A percentile compares a stretch with the other conserved stretches of the same genome.
Conservation (phyloP, 2,797 vertebrate species). For the Neosilurus mollespiculum region DNA sequence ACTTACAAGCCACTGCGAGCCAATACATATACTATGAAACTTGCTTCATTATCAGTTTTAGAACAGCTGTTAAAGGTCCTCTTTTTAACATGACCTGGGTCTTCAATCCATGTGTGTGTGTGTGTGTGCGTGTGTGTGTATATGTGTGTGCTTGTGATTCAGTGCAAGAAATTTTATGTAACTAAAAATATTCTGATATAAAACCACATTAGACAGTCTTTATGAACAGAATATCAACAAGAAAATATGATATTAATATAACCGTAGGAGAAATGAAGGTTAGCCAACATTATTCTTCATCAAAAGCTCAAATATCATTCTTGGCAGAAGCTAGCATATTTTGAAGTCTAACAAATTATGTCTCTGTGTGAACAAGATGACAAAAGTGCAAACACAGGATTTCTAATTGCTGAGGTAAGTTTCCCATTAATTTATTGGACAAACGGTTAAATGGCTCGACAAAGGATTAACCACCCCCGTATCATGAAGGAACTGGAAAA, state of each 20-base stretch:
- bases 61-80: constrained; percentile 12
- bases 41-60: constrained; percentile 1
- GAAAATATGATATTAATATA: neutral
- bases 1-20: neutral
- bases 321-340: constrained; percentile 42
- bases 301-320: constrained; percentile 45
- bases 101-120: neutral
- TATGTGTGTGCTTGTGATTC: neutral
- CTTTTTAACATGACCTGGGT: neutral
- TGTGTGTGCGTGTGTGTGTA: neutral
- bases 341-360: constrained; percentile 44
- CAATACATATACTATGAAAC: constrained; percentile 1
- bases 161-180: neutral
- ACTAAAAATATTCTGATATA: neutral
- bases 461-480: constrained; percentile 22
- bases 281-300: constrained; percentile 15
- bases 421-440: constrained; percentile 4
- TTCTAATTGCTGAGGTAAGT: constrained; percentile 45
- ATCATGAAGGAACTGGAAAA: constrained; percentile 24
- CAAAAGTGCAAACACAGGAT: constrained; percentile 34
- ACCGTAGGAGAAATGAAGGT: neutral
- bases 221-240: neutral
- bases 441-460: neutral
- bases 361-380: constrained; percentile 38
- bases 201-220: neutral